Base-by-base conservation (phyloP, 2,113 vertebrate species). In the Poecilia latipinna region DNA sequence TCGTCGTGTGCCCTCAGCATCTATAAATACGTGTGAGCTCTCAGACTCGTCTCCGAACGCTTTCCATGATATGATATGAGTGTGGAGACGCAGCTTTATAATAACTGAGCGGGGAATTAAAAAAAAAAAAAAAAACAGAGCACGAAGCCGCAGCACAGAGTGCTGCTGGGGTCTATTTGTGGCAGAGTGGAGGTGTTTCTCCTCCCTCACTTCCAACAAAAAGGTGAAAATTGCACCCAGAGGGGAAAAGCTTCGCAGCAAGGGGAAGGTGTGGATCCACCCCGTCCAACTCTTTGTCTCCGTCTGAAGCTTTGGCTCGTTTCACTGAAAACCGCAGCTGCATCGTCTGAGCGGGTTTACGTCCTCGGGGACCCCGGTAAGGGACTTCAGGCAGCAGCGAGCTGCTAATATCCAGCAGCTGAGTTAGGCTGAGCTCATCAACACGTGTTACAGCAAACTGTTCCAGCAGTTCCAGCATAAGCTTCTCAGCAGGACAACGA, bases 141-240 rank as follows among this genome's bases (percentile, higher is more conserved):
- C 81, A 77, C 32, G 29, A 12, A 32, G 77, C 86, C 60, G 54
- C 69, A 17, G 65, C n/a, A 63, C 69, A 51, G 42, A 64, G 70
- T 8, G 68, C 72, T 74, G 79, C 84, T 35, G 72, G 24, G 35
- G 77, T 88, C 85, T 91, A 89, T 88, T 82, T 89, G 82, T 76
- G 68, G 82, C 61, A 26, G 68, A 12, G 1, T 37, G 61, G 73
- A 88, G 82, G 87, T 89, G 89, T 63, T 57, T 61, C 69, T 76
- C 5, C 12, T 35, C 19, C 54, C 5, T 89, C 83, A 77, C 84
- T 74, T 90, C 74, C 70, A 69, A 77, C 74, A 69, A 79, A 79
- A 87, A 91, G 88, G 90, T 89, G 90, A 87, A 85, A 91, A 91
- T 91, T 89, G 79, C 82, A 85, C 88, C 84, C 86, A 28, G 75